These are phyloP conservation scores for Microcebus jonahi DNA, from an alignment of 2,113 vertebrate species.

Conservation along the genomic window DNA sequence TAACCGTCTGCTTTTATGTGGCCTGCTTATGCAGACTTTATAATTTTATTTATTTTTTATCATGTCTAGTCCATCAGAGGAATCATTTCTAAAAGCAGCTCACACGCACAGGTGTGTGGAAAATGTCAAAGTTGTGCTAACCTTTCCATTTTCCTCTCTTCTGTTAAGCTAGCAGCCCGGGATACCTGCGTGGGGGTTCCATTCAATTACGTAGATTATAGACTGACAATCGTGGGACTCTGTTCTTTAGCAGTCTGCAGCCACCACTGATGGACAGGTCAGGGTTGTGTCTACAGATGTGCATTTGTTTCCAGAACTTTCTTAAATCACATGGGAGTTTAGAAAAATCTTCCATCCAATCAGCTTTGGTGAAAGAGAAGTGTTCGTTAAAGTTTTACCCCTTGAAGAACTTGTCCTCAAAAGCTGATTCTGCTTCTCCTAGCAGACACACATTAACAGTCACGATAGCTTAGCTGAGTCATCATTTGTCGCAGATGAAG, in stretches of 20 bases:
- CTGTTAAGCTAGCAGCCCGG: not conserved
- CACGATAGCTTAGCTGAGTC: not conserved
- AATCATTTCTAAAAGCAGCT: not conserved
- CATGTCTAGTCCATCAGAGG: not conserved
- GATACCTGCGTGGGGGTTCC: too few relatives aligned
- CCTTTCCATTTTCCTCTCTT: not conserved
- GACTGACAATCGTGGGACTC: too few relatives aligned
- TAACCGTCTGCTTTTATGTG: not conserved
- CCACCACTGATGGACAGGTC: too few relatives aligned
- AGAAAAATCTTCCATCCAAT: not conserved
- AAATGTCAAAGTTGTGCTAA: not conserved
- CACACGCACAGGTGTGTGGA: not conserved
- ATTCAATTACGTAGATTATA: too few relatives aligned
- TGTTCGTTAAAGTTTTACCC: slow-evolving; percentile 54
- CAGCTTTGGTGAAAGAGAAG: slow-evolving; percentile 40
- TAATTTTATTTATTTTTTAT: not conserved
- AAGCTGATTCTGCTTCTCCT: not conserved
- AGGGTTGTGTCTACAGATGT: too few relatives aligned
- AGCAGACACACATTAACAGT: not conserved
- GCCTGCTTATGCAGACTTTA: not conserved
- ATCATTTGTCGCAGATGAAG: not conserved
- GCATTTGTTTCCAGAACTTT: not conserved
- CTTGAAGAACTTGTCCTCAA: slow-evolving; percentile 8
- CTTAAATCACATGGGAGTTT: not conserved
- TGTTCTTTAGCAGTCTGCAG: too few relatives aligned